Evolutionary conservation across 1,140 invertebrate species (phyloP).

Genomic region (Batillaria attramentaria): DNA sequence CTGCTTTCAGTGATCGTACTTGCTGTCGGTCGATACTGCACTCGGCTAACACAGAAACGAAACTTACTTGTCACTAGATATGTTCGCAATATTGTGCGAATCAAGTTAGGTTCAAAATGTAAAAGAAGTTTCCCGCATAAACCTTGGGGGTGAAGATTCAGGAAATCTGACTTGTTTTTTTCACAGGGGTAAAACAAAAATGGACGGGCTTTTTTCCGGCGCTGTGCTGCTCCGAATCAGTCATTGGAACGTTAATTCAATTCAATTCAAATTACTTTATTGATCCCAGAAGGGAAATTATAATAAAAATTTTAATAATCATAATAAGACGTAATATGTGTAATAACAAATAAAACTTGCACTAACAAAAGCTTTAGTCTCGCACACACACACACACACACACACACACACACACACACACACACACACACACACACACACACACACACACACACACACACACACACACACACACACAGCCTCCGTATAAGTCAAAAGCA

Average conservation of each 20-base stretch:
- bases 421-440: conserved; percentile 44
- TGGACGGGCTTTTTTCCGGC: not conserved
- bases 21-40: not conserved
- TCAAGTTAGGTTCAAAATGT: not conserved
- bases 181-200: not conserved
- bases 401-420: conserved; percentile 41
- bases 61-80: not conserved
- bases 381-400: conserved; percentile 35
- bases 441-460: conserved; percentile 46
- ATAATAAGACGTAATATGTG: too few relatives aligned
- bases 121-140: not conserved
- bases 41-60: not conserved
- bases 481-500: not conserved
- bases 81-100: not conserved
- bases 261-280: too few relatives aligned
- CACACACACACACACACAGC: not conserved
- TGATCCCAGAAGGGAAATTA: too few relatives aligned
- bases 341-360: not conserved
- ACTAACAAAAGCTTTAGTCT: not conserved
- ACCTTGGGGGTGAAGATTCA: not conserved
- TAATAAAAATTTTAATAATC: too few relatives aligned
- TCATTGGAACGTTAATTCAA: not conserved
- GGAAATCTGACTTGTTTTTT: not conserved
- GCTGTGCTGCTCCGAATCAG: not conserved
- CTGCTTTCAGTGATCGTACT: too few relatives aligned